Evolutionary conservation across 2,797 vertebrate genomes (phyloP), one percentile per base, ranked within the genome.

Genomic region (Malurus splendens): DNA sequence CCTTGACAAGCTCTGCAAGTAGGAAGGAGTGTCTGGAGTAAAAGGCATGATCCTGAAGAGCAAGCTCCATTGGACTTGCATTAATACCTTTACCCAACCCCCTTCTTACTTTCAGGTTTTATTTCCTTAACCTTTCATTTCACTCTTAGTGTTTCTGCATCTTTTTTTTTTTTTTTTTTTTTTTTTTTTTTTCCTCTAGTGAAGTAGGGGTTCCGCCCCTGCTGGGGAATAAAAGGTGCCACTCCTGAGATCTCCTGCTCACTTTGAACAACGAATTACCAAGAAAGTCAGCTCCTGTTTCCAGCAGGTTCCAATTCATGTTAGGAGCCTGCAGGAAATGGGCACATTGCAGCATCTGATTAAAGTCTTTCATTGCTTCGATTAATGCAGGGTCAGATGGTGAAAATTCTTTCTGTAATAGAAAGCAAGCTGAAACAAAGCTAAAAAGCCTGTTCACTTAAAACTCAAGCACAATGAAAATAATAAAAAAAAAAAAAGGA

Each of bases 291-390:
- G 82, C 52, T 93, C 85, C 83, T 91, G 59, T 83, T 92, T 95
- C 86, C 76, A 92, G 86, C 82, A 93, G 84, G 70, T 72, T 95
- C 66, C 48, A 90, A 90, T 89, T 90, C 72, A 55, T 36, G 44
- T 78, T 72, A 87, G 91, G 86, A 90, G 86, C 68, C 90, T 75
- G 51, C 75, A 95, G 91, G 88, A 95, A 93, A 95, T 54, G 45
- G 86, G 90, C 66, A 89, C 82, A 66, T 62, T 85, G 89, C 88
- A 93, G 66, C 76, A 87, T 85, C 84, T 94, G 91, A 94, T 93
- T 95, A 85, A 91, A 90, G 90, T 48, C 68, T 93, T 92, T 92
- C 88, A 78, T 87, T 91, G 48, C 57, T 90, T 57, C 82, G 75
- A 95, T 87, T 94, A 95, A 89, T 65, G 51, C 27, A 77, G 44